A percentile compares a stretch with the other conserved stretches of the same genome.
phyloP scores from a whole-genome alignment of 2,888 invertebrate species.

The Aphrophora alni region DNA sequence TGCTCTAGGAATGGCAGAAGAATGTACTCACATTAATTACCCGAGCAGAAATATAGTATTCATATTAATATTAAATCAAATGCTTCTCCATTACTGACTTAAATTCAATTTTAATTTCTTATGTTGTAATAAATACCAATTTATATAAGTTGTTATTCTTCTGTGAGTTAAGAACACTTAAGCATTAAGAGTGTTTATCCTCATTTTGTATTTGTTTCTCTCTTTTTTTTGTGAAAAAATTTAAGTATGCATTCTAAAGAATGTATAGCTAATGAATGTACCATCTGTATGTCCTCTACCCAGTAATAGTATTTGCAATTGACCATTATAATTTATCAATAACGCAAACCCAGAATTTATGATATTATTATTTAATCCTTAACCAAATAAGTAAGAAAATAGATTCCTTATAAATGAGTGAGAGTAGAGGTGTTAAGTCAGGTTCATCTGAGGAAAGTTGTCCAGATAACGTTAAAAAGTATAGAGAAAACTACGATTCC shows the following conservation, averaged over 20 bases:
- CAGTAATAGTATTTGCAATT: background rate
- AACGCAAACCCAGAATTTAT: background rate
- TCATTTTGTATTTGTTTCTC: too few species aligned
- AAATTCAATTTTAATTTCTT: too few species aligned
- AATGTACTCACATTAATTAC: too few species aligned
- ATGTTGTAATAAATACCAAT: too few species aligned
- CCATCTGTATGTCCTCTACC: background rate
- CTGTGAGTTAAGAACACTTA: too few species aligned
- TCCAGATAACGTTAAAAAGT: background rate
- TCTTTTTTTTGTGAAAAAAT: background rate
- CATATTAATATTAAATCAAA: too few species aligned
- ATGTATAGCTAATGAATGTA: background rate
- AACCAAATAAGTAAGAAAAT: background rate
- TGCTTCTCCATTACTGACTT: too few species aligned
- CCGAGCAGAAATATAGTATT: too few species aligned
- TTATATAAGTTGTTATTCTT: too few species aligned
- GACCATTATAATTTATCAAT: background rate
- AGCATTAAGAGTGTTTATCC: too few species aligned
- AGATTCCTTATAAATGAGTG: slow-evolving; percentile 2
- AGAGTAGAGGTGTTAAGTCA: background rate
- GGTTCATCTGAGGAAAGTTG: background rate
- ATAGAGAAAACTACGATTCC: background rate
- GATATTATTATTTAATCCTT: background rate
- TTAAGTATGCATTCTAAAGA: background rate
- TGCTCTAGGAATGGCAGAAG: too few species aligned